Conservation (phyloP, 2,888 invertebrate species). For the Imbricaverruca yamaguchii region DNA sequence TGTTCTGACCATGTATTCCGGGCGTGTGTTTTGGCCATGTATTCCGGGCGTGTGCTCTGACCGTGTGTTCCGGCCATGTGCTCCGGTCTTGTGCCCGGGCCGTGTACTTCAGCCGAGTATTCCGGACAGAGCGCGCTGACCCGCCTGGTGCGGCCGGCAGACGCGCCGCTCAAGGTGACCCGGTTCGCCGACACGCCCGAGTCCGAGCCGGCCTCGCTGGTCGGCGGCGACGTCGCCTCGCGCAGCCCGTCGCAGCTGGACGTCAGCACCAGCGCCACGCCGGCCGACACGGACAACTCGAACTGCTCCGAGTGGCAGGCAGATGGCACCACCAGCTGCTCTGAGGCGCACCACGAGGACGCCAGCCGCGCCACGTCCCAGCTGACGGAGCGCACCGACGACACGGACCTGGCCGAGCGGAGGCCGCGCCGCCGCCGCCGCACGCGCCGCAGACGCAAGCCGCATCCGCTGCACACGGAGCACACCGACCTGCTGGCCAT, state of each 20-base stretch:
- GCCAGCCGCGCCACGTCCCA: constrained; percentile 27
- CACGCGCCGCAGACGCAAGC: not conserved
- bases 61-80: no score
- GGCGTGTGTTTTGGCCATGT: no score
- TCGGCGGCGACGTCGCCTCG: not conserved
- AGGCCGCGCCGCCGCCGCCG: not conserved
- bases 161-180: not conserved
- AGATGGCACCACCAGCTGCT: constrained; percentile 24
- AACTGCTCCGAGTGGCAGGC: not conserved
- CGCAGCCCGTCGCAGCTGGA: not conserved
- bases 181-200: not conserved
- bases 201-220: not conserved
- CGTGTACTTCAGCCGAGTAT: no score
- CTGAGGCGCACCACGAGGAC: constrained; percentile 27
- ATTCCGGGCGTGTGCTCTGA: no score
- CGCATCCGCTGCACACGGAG: not conserved
- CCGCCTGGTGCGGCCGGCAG: not conserved
- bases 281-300: constrained; percentile 7
- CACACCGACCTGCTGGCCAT: not conserved
- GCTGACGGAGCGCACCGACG: constrained; percentile 23
- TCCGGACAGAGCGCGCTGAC: no score
- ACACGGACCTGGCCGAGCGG: not conserved
- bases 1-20: no score
- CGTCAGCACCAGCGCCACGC: not conserved
- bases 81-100: no score